Base-by-base conservation (phyloP, 1,140 invertebrate species). In the Philopotamus ludificatus region DNA sequence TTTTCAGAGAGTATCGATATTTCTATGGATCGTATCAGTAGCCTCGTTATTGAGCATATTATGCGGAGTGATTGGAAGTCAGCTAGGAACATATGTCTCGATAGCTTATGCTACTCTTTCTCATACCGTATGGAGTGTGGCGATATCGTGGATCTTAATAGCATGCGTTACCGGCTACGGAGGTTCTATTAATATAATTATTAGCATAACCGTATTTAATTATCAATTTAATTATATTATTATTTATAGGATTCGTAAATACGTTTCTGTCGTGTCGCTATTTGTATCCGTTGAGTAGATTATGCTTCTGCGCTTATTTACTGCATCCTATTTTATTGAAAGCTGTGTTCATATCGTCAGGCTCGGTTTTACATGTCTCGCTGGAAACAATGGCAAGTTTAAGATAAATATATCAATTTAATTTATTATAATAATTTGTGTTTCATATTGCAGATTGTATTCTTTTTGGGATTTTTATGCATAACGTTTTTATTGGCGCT, bases 51-150 rank as follows among this genome's bases (percentile, higher is more conserved):
- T 69, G 4, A 74, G 72, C 54, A 74, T 80, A 20, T 72, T 79
- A 41, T 79, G 77, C 45, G 78, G 77, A 22, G 54, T 79, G 10
- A 75, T 77, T 55, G 75, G 75, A 45, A 70, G 44, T 12, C 55
- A 41, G 0, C 70, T 77, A 26, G 74, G 73, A 20, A 72, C 74
- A 22, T 62, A 75, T 21, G 73, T 74, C n/a, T 79, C 80, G 3
- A 77, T 82, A 1, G 54, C 82, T 0, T 86, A 87, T 72, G 76
- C 76, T 3, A 71, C 81, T 7, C 68, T 83, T 3, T 83, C 81
- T 1, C 74, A 85, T 66, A 75, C 74, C 9, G 77, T 75, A 2
- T 85, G 82, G 82, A 77, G 77, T 0, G 26, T 81, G 12, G 76
- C 76, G 0, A 63, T 85, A 3, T 75, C 74, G 0, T 85, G 83